phyloP scores from a whole-genome alignment of 1,140 invertebrate species.

The Diabrotica undecimpunctata region DNA sequence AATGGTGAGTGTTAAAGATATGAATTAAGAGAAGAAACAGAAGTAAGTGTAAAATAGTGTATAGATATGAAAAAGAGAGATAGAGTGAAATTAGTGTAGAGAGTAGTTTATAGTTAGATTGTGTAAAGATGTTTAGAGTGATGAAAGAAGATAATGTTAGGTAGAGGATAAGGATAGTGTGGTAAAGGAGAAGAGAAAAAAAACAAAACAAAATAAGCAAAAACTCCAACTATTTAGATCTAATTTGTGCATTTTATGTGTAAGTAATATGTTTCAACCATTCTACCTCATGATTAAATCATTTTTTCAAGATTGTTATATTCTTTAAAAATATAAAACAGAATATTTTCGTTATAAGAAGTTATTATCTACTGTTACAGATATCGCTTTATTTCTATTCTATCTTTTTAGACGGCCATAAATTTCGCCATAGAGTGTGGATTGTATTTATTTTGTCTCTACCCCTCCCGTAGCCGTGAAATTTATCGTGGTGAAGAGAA shows the following conservation, averaged over 20 bases:
- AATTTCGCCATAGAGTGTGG: no score
- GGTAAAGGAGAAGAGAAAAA: constrained; percentile 37
- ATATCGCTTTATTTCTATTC: no score
- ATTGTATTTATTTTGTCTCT: no score
- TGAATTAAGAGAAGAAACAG: not conserved
- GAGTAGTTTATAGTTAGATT: not conserved
- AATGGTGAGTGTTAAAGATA: constrained; percentile 5
- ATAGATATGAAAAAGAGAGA: not conserved
- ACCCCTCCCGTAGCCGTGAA: no score
- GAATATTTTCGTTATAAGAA: no score
- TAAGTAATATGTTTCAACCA: constrained; percentile 13
- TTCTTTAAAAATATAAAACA: not conserved
- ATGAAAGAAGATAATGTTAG: no score
- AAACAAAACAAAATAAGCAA: constrained; percentile 46
- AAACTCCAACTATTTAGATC: constrained; percentile 17
- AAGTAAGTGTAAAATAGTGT: not conserved
- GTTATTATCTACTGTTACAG: no score
- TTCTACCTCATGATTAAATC: not conserved
- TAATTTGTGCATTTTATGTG: constrained; percentile 10
- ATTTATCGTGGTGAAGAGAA: no score
- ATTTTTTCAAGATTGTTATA: not conserved
- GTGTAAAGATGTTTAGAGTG: no score
- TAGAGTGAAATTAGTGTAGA: constrained; percentile 12
- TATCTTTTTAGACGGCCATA: no score
- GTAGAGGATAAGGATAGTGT: constrained; percentile 17